Evolutionary conservation across 2,113 vertebrate genomes (phyloP).

Genomic region (Etheostoma cragini): DNA sequence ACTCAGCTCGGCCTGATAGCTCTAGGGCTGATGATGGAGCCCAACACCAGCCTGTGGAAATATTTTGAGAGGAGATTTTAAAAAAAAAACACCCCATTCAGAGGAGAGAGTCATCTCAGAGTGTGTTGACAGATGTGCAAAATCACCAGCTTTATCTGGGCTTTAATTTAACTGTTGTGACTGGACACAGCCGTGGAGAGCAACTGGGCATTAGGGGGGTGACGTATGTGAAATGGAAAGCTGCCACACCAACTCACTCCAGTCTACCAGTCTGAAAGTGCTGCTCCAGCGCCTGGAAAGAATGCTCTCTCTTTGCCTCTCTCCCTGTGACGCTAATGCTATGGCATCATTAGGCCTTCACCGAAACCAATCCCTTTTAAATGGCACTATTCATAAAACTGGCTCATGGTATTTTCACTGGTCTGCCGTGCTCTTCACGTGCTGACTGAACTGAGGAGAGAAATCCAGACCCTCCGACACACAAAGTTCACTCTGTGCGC

Average conservation of each 20-base stretch:
- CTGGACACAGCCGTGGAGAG: constrained; percentile 50
- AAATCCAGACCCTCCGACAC: constrained; percentile 46
- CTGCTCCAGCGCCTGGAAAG: constrained; percentile 75
- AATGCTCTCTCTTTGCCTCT: constrained; percentile 51
- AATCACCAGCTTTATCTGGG: constrained; percentile 43
- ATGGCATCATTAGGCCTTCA: constrained; percentile 68
- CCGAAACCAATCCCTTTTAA: constrained; percentile 65
- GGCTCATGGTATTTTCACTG: constrained; percentile 48
- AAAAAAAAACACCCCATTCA: constrained; percentile 37
- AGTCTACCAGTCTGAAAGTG: constrained; percentile 56
- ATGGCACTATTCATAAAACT: constrained; percentile 78
- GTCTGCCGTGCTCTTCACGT: constrained; percentile 39
- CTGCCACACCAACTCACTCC: constrained; percentile 58
- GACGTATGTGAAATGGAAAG: constrained; percentile 65
- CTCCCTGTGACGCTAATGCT: constrained; percentile 56
- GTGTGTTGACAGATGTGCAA: constrained; percentile 41
- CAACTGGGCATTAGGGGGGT: constrained; percentile 35
- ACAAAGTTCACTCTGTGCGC: constrained; percentile 40
- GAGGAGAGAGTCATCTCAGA: constrained; percentile 22
- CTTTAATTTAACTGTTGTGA: constrained; percentile 45
- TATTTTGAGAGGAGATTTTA: constrained; percentile 32
- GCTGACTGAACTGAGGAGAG: constrained; percentile 49
- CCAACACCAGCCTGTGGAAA: constrained; percentile 41
- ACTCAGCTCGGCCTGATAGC: constrained; percentile 33
- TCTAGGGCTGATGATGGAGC: constrained; percentile 43